A percentile compares a stretch with the other conserved stretches of the same genome.
phyloP scores from a whole-genome alignment of 2,113 vertebrate species.

The Trogon surrucura region DNA sequence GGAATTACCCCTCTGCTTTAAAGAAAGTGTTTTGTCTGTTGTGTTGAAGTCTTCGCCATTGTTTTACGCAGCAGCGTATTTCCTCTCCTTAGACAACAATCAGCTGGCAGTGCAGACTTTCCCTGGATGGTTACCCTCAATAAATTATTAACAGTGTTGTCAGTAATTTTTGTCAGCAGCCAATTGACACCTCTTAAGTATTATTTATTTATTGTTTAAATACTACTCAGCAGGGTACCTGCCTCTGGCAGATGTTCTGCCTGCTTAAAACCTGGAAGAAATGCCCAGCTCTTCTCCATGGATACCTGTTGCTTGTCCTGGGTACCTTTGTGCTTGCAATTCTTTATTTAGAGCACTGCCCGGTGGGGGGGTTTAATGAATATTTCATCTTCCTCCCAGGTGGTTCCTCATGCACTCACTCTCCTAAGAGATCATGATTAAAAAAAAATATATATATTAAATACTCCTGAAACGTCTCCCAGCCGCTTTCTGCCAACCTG shows the following conservation, averaged over 20 bases:
- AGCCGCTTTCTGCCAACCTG: rapidly evolving
- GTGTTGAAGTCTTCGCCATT: rapidly evolving
- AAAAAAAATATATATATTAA: not conserved
- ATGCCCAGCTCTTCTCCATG: not conserved
- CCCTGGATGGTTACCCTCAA: not conserved
- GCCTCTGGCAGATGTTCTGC: not conserved
- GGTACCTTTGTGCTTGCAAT: rapidly evolving
- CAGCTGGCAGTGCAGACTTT: not conserved
- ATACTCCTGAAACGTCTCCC: not conserved
- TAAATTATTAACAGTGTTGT: not conserved
- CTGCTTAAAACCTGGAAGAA: not conserved
- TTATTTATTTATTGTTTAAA: not conserved
- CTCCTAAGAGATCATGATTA: not conserved
- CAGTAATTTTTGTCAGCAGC: not conserved
- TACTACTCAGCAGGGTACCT: not conserved
- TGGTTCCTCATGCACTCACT: rapidly evolving
- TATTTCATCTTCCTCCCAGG: not conserved
- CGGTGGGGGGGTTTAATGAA: rapidly evolving
- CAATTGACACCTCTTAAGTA: not conserved
- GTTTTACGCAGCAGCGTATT: not conserved
- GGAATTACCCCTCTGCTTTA: not conserved
- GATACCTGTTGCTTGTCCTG: not conserved
- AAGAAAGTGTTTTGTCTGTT: not conserved
- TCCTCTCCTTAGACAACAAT: rapidly evolving
- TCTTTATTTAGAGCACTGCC: not conserved